Base-by-base conservation (phyloP, 2,888 invertebrate genomes). In the Platycheirus rosarum region DNA sequence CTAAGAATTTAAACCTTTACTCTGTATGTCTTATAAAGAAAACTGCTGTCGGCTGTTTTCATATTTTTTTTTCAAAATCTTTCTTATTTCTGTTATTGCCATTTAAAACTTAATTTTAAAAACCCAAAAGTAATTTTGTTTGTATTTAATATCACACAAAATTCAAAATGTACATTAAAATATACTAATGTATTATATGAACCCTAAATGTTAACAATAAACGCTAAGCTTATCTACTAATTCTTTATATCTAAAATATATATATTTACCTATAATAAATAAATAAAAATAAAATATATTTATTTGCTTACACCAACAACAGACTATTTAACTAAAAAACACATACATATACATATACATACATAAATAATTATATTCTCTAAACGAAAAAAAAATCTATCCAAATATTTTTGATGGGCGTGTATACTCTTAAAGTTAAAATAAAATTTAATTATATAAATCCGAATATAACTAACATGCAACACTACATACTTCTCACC, bases 381-480 rank as follows among this genome's bases (percentile, higher is more conserved):
- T 69, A 14, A 14, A 55, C 29, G 29, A 32, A 32, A 32, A 46
- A 63, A 44, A 62, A n/a, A n/a, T n/a, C n/a, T n/a, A 62, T 13
- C 51, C 46, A 76, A 77, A 82, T 82, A 82, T 82, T 82, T 82
- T 82, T 82, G 82, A 82, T 82, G 82, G 77, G 73, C 82, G 71
- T 82, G 82, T 82, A 57, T 57, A 82, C 71, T 82, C 71, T 82
- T 63, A 60, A 76, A 73, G 66, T 51, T 35, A 66, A 55, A 40
- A 40, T 40, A 26, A 76, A 32, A 44, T 13, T 44, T 32, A n/a
- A 69, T 42, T 49, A 74, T 48, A 63, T 40, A 53, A n/a, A 53
- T 5, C 8, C 29, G 29, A 32, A 32, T 32, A 32, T 32, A 7
- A 32, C 4, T 32, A 8, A 6, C 8, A 4, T 26, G 26, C 26